Evolutionary conservation across 2,888 invertebrate genomes (phyloP).

Genomic region (Arenicola marina): DNA sequence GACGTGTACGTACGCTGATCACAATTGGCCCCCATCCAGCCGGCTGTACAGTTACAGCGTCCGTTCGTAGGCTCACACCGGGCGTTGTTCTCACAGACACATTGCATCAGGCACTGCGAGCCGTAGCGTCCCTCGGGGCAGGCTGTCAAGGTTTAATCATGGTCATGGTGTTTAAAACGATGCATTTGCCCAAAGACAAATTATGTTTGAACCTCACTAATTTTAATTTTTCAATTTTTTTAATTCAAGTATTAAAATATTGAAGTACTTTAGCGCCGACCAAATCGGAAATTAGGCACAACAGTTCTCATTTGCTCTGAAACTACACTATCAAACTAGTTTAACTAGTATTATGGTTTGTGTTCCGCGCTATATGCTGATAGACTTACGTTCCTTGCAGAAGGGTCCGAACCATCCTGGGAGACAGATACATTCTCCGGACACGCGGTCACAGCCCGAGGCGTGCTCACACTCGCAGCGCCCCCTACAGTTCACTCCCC

Average conservation of each 20-base stretch:
- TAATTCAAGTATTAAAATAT: too few relatives aligned
- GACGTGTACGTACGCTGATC: conserved; percentile 44
- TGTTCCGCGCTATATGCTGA: too few relatives aligned
- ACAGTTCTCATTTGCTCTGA: too few relatives aligned
- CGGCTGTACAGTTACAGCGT: conserved; percentile 45
- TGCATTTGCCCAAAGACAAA: too few relatives aligned
- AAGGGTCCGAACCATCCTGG: conserved; percentile 43
- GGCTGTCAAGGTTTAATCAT: conserved; percentile 42
- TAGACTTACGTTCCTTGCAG: conserved; percentile 26
- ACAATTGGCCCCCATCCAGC: conserved; percentile 42
- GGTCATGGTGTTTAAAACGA: too few relatives aligned
- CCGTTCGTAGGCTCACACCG: conserved; percentile 79
- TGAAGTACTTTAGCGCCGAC: too few relatives aligned
- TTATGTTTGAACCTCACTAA: too few relatives aligned
- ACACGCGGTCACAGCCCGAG: conserved; percentile 64
- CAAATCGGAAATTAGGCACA: too few relatives aligned
- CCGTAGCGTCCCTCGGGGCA: conserved; percentile 73
- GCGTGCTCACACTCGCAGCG: conserved; percentile 82
- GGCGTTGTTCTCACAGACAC: conserved; percentile 65
- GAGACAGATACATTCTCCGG: conserved; percentile 59
- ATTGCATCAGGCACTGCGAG: conserved; percentile 48
- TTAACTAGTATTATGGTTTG: too few relatives aligned
- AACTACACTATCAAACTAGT: too few relatives aligned
- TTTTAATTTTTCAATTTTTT: too few relatives aligned
- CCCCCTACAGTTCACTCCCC: conserved; percentile 73